A percentile compares a stretch with the other conserved stretches of the same genome.
Evolutionary conservation across 2,113 vertebrate genomes (phyloP).

Genomic region (Ancistrus triradiatus): DNA sequence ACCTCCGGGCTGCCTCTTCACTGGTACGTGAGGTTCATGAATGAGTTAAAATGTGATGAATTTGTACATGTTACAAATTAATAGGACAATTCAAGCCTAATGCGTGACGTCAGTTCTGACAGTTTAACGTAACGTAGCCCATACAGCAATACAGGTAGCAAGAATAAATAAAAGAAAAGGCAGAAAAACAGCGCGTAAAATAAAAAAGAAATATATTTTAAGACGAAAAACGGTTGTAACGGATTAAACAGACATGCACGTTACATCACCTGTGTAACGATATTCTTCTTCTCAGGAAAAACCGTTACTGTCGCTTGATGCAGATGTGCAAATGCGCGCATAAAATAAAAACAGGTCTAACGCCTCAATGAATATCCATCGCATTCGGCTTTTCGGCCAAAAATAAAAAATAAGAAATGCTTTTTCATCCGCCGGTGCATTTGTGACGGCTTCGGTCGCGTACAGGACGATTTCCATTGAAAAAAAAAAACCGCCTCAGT

Average conservation of each 20-base stretch:
- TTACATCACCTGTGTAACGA: constrained; percentile 6
- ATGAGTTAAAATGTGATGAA: no score
- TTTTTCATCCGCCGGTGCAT: background rate
- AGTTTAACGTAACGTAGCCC: no score
- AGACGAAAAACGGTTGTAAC: background rate
- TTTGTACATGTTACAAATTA: no score
- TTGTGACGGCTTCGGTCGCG: background rate
- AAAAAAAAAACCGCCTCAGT: constrained; percentile 14
- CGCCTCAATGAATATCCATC: background rate
- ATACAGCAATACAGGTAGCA: no score
- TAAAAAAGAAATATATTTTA: no score
- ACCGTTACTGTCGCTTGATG: background rate
- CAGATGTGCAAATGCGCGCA: background rate
- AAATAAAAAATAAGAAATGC: background rate
- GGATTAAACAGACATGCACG: background rate
- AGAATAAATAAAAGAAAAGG: no score
- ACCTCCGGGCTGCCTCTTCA: no score
- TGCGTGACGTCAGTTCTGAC: no score
- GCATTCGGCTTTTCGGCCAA: background rate
- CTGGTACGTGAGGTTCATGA: no score
- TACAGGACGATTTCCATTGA: background rate
- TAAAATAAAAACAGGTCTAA: no score
- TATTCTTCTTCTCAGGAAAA: background rate
- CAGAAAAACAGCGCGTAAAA: no score
- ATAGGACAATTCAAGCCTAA: no score